Percentiles rank a stretch among this genome's conserved stretches.
Conservation (phyloP, 2,888 invertebrate species). For the Orchesellides sinensis region DNA sequence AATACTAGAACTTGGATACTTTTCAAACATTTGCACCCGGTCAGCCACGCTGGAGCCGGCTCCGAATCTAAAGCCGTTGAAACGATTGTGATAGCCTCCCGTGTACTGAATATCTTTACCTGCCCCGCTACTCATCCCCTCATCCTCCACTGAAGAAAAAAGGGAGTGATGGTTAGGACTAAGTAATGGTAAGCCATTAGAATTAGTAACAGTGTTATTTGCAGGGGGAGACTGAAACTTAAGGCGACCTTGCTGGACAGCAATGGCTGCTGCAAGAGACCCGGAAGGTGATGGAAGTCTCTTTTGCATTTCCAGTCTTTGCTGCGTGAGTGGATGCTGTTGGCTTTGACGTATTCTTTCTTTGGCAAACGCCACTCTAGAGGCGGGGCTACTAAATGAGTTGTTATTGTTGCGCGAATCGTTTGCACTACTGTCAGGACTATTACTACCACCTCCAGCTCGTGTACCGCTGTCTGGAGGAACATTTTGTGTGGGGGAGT, state of each 20-base stretch:
- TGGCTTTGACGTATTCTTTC: slow-evolving; percentile 82
- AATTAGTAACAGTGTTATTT: background rate
- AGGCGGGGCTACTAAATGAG: slow-evolving; percentile 75
- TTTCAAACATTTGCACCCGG: slow-evolving; percentile 74
- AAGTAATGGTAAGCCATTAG: too few relatives aligned
- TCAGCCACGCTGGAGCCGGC: slow-evolving; percentile 74
- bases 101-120: slow-evolving; percentile 52
- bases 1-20: slow-evolving; percentile 69
- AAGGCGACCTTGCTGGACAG: slow-evolving; percentile 72
- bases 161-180: too few relatives aligned
- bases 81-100: slow-evolving; percentile 61
- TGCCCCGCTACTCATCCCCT: slow-evolving; percentile 23
- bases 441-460: background rate
- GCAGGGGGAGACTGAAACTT: slow-evolving; percentile 68
- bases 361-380: slow-evolving; percentile 83
- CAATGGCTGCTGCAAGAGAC: slow-evolving; percentile 72
- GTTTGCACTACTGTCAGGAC: slow-evolving; percentile 1
- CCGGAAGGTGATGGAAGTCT: slow-evolving; percentile 73
- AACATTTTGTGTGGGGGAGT: slow-evolving; percentile 30
- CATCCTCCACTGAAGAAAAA: slow-evolving; percentile 47
- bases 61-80: slow-evolving; percentile 67
- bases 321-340: slow-evolving; percentile 77
- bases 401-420: background rate
- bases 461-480: slow-evolving; percentile 25
- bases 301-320: slow-evolving; percentile 77